A percentile compares a stretch with the other conserved stretches of the same genome.
Conservation (phyloP, 2,888 invertebrate species). For the Girardia tigrina region DNA sequence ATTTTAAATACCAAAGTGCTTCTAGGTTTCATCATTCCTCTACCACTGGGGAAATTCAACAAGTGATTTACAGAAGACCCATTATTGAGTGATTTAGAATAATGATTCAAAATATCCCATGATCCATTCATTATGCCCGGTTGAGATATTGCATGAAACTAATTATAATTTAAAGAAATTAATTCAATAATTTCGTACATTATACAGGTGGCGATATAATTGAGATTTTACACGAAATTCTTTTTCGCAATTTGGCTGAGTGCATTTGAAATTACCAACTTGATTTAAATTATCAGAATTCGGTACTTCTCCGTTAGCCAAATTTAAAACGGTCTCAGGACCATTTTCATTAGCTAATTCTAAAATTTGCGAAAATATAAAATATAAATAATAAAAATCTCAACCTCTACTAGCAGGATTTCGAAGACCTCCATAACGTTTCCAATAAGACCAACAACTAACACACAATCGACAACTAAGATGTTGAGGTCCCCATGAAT, state of each 20-base stretch:
- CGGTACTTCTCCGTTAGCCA: neutral
- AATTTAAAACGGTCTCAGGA: constrained; percentile 60
- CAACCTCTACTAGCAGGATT: constrained; percentile 40
- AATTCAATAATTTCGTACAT: neutral
- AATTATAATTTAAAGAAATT: neutral
- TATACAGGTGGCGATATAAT: constrained; percentile 74
- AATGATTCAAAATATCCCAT: neutral
- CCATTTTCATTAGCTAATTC: constrained; percentile 60
- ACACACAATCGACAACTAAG: constrained; percentile 82
- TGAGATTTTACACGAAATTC: constrained; percentile 89
- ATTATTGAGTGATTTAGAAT: neutral
- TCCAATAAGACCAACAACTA: constrained; percentile 91
- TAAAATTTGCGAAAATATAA: neutral
- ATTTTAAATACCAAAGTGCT: neutral
- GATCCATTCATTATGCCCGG: neutral
- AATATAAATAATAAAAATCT: neutral
- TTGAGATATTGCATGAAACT: neutral
- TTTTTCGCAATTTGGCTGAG: constrained; percentile 41
- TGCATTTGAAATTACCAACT: constrained; percentile 38
- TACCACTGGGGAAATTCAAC: neutral
- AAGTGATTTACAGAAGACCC: neutral
- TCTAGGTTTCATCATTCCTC: neutral
- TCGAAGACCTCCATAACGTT: constrained; percentile 90
- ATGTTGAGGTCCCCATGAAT: constrained; percentile 82
- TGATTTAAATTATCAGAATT: neutral